These are phyloP conservation scores for Anser cygnoides DNA, from an alignment of 2,113 vertebrate species.

Conservation along the genomic window DNA sequence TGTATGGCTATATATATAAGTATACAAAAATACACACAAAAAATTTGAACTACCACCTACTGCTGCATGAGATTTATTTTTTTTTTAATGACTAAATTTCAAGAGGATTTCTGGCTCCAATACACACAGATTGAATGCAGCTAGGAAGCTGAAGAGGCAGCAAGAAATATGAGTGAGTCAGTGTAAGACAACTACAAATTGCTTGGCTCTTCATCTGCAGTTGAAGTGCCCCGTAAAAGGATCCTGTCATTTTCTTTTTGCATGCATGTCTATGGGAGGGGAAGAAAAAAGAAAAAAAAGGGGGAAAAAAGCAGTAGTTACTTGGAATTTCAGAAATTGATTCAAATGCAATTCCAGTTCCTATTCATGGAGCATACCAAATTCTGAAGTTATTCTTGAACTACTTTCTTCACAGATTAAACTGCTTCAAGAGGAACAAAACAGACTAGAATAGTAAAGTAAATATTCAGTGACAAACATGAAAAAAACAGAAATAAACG, in stretches of 20 bases:
- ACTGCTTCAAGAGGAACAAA: neutral
- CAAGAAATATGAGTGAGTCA: neutral
- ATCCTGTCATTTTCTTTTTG: neutral
- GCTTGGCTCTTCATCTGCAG: neutral
- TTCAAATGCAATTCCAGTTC: neutral
- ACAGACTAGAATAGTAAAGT: neutral
- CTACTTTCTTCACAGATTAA: neutral
- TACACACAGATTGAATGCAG: neutral
- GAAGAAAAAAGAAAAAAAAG: too few relatives aligned
- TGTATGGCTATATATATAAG: neutral
- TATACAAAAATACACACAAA: neutral
- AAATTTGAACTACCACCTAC: neutral
- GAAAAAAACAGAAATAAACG: neutral
- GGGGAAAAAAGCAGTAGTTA: neutral
- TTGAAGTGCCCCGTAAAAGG: neutral
- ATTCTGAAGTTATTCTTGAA: conserved; percentile 10
- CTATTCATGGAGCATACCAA: neutral
- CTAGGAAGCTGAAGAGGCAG: neutral
- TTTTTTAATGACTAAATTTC: neutral
- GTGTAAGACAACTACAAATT: neutral
- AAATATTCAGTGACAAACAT: neutral
- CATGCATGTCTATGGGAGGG: neutral
- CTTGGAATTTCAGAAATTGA: neutral
- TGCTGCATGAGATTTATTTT: neutral
- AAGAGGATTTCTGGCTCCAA: neutral